phyloP scores from a whole-genome alignment of 2,113 vertebrate species.

The Xiphophorus couchianus region DNA sequence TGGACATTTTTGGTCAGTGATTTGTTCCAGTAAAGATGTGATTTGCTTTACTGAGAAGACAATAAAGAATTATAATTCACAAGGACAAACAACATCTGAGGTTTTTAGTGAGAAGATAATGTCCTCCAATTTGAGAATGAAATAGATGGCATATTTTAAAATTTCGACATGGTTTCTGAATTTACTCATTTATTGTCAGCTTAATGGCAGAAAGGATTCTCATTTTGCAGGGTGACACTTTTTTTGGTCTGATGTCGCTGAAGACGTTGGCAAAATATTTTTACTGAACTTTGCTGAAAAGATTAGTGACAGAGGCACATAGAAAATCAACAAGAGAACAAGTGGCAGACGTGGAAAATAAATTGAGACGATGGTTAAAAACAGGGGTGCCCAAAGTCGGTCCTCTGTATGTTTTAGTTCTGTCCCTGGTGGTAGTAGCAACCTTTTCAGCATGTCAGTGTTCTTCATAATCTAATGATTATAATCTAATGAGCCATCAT shows the following conservation, averaged over 20 bases:
- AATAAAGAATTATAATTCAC: slow-evolving; percentile 3
- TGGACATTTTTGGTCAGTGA: slow-evolving; percentile 57
- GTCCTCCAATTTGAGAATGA: slow-evolving; percentile 41
- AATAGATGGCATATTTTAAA: slow-evolving; percentile 48
- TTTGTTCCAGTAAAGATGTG: slow-evolving; percentile 46
- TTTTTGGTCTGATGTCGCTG: not conserved
- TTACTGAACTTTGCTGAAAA: not conserved
- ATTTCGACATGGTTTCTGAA: slow-evolving; percentile 23
- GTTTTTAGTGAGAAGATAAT: too few relatives aligned
- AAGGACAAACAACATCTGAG: slow-evolving; percentile 17
- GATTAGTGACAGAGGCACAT: slow-evolving; percentile 21
- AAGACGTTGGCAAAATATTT: not conserved
- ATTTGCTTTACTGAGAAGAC: slow-evolving; percentile 36
- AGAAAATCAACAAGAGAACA: slow-evolving; percentile 19
- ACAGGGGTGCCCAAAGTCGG: too few relatives aligned
- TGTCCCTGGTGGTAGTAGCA: too few relatives aligned
- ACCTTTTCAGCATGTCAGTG: too few relatives aligned
- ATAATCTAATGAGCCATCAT: too few relatives aligned
- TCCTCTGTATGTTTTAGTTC: too few relatives aligned
- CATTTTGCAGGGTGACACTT: not conserved
- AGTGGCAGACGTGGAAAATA: slow-evolving; percentile 44
- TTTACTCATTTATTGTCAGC: slow-evolving; percentile 33
- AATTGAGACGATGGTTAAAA: slow-evolving; percentile 19
- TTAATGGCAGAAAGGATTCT: not conserved
- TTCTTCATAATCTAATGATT: too few relatives aligned